Evolutionary conservation across 1,140 invertebrate species (phyloP).

Genomic region (Bombus consobrinus): DNA sequence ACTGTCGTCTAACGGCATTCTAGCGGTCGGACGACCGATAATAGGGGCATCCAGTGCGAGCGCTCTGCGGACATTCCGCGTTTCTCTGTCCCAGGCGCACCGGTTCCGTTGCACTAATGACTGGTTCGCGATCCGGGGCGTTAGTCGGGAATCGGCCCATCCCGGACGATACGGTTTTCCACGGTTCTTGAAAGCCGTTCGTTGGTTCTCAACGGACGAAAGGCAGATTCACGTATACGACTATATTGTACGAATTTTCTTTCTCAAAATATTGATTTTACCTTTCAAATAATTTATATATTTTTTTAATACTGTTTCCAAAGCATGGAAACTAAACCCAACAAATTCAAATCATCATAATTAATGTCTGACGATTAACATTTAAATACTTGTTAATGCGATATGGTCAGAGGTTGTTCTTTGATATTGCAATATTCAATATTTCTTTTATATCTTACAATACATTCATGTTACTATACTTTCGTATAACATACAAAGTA

Average conservation of each 20-base stretch:
- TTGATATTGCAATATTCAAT: background rate
- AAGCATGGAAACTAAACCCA: too few species aligned
- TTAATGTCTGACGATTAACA: too few species aligned
- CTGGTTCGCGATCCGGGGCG: slow-evolving; percentile 61
- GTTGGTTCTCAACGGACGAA: slow-evolving; percentile 12
- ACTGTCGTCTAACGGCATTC: slow-evolving; percentile 78
- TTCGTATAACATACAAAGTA: background rate
- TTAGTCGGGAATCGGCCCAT: slow-evolving; percentile 57
- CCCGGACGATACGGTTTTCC: background rate
- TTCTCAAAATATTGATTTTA: too few species aligned
- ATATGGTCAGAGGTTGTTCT: too few species aligned
- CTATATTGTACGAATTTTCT: background rate
- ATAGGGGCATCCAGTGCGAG: slow-evolving; percentile 64
- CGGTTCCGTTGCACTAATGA: slow-evolving; percentile 74
- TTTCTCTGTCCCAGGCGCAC: slow-evolving; percentile 56
- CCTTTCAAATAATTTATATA: too few species aligned
- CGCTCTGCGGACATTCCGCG: slow-evolving; percentile 44
- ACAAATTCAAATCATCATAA: too few species aligned
- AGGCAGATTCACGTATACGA: background rate
- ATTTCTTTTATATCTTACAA: background rate
- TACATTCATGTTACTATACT: background rate
- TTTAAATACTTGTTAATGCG: too few species aligned
- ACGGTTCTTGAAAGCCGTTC: slow-evolving; percentile 14
- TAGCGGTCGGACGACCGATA: slow-evolving; percentile 74
- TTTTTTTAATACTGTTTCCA: too few species aligned